These are phyloP conservation scores for Graptemys geographica DNA, from an alignment of 2,797 vertebrate genomes.

Conservation along the genomic window DNA sequence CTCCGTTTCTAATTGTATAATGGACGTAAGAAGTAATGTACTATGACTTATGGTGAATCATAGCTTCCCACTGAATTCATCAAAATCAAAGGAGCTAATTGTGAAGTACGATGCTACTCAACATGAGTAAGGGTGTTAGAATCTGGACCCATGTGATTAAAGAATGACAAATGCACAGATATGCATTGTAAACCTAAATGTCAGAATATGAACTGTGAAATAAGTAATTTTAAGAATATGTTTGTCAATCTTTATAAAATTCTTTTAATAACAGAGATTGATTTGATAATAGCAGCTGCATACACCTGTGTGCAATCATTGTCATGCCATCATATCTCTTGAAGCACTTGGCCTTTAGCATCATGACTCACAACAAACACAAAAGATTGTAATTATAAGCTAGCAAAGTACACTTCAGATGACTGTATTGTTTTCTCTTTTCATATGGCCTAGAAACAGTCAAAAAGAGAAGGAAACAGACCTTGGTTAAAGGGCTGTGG, in stretches of 20 bases:
- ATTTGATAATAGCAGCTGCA: neutral
- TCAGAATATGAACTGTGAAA: neutral
- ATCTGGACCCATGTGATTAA: neutral
- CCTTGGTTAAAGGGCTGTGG: neutral
- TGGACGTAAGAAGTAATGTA: neutral
- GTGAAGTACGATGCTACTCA: neutral
- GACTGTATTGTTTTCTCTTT: neutral
- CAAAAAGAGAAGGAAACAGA: neutral
- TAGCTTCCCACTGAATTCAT: neutral
- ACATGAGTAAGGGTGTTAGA: neutral
- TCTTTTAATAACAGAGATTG: neutral
- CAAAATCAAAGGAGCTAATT: neutral
- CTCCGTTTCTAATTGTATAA: neutral
- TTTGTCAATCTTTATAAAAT: neutral
- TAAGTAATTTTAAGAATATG: neutral
- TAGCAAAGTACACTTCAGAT: neutral
- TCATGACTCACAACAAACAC: neutral
- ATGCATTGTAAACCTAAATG: neutral
- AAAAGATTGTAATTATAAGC: neutral
- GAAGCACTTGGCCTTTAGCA: neutral
- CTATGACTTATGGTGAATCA: neutral
- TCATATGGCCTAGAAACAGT: neutral
- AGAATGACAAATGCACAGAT: neutral
- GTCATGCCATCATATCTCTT: neutral
- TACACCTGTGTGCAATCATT: neutral